phyloP scores from a whole-genome alignment of 2,888 invertebrate species.

The Acleris cristana region DNA sequence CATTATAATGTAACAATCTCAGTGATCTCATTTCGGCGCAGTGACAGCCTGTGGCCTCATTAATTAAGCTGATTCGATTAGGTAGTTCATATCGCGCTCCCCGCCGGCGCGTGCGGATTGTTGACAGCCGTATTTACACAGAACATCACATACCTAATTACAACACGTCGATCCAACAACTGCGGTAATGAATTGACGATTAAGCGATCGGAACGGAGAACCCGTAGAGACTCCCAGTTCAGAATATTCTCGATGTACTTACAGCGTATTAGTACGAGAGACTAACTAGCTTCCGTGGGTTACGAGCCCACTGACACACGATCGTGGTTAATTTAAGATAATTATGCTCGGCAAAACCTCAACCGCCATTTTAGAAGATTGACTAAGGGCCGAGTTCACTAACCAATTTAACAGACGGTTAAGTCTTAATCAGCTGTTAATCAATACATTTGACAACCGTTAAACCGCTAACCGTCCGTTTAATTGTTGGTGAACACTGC shows the following conservation, averaged over 20 bases:
- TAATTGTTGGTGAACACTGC: too few relatives aligned
- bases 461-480: too few relatives aligned
- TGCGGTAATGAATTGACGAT: slow-evolving; percentile 19
- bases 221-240: background rate
- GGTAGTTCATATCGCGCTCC: slow-evolving; percentile 40
- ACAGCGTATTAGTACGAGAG: too few relatives aligned
- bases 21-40: slow-evolving; percentile 70
- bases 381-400: too few relatives aligned
- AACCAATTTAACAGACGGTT: too few relatives aligned
- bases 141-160: slow-evolving; percentile 20
- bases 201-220: background rate
- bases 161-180: slow-evolving; percentile 12
- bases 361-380: background rate
- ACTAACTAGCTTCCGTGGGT: background rate
- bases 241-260: too few relatives aligned
- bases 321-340: slow-evolving; percentile 21
- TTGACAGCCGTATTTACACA: slow-evolving; percentile 21
- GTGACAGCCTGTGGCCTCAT: slow-evolving; percentile 57
- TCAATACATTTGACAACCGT: too few relatives aligned
- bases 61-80: slow-evolving; percentile 63
- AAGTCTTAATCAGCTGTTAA: too few relatives aligned
- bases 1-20: slow-evolving; percentile 75
- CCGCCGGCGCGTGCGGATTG: slow-evolving; percentile 7
- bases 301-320: slow-evolving; percentile 3
- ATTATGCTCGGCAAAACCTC: slow-evolving; percentile 6